Evolutionary conservation across 1,140 invertebrate species (phyloP).

Genomic region (Drosophila navojoa): DNA sequence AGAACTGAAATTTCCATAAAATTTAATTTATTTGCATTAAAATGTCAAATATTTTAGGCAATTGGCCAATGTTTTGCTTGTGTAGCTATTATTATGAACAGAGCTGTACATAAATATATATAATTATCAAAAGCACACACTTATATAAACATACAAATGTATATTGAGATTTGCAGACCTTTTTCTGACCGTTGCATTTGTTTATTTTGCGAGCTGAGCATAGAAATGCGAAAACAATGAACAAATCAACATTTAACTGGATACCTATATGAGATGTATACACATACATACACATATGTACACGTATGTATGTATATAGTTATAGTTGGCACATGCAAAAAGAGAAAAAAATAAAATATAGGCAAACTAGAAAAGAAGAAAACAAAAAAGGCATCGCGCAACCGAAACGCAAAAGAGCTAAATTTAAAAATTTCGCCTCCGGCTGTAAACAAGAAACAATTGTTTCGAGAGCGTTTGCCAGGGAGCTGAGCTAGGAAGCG

Average conservation of each 20-base stretch:
- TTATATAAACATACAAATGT: conserved; percentile 6
- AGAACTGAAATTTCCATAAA: too few species aligned
- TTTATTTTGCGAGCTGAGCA: neutral
- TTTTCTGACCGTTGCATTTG: too few species aligned
- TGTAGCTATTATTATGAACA: neutral
- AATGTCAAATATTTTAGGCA: neutral
- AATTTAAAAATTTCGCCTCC: conserved; percentile 71
- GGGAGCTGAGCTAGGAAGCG: conserved; percentile 15
- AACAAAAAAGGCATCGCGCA: conserved; percentile 15
- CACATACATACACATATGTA: neutral
- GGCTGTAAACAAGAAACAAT: conserved; percentile 73
- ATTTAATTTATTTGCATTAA: neutral
- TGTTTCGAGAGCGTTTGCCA: conserved; percentile 60
- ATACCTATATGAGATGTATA: neutral
- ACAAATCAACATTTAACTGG: neutral
- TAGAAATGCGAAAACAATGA: conserved; percentile 30
- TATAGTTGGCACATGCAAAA: neutral
- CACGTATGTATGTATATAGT: neutral
- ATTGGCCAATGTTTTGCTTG: neutral
- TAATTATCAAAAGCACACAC: too few species aligned
- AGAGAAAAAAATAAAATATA: neutral
- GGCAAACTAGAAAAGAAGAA: conserved; percentile 1
- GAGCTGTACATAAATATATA: neutral
- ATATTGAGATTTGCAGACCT: neutral
- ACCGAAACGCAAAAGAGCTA: conserved; percentile 51